Evolutionary conservation across 2,113 vertebrate genomes (phyloP).

Genomic region (Tachysurus vachellii): DNA sequence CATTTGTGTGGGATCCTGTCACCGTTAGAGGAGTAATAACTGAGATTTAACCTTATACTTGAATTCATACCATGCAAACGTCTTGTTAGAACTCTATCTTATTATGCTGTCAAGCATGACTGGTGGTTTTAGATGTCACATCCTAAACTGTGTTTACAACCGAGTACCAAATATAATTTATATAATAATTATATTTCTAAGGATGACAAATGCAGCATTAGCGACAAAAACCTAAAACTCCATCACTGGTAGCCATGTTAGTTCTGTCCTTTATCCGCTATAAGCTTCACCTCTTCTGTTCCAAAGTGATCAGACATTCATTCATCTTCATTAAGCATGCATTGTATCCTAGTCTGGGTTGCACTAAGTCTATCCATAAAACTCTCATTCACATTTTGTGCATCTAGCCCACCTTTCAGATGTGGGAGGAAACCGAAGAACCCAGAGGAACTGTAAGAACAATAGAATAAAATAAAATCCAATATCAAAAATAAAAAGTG

Average conservation of each 20-base stretch:
- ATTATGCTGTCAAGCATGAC: not conserved
- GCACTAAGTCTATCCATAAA: not conserved
- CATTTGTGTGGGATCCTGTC: slow-evolving; percentile 75
- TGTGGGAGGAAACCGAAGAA: not conserved
- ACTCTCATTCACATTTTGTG: not conserved
- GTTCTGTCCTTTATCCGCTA: too few relatives aligned
- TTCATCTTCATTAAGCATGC: too few relatives aligned
- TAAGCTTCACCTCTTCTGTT: not conserved
- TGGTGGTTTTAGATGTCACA: not conserved
- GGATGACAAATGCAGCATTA: not conserved
- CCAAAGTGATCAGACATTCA: not conserved
- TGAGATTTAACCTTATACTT: not conserved
- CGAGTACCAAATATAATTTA: not conserved
- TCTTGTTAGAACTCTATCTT: not conserved
- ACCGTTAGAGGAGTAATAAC: not conserved
- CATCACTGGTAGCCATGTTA: not conserved
- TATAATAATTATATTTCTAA: not conserved
- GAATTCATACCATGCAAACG: not conserved
- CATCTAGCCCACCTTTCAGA: not conserved
- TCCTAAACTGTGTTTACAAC: not conserved
- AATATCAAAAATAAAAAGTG: too few relatives aligned
- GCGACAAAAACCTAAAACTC: not conserved
- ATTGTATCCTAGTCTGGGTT: too few relatives aligned
- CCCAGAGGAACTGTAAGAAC: not conserved
- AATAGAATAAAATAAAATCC: too few relatives aligned